These are phyloP conservation scores for Galaxea fascicularis DNA, from an alignment of 92 coral and sea anemone genomes.

Conservation along the genomic window DNA sequence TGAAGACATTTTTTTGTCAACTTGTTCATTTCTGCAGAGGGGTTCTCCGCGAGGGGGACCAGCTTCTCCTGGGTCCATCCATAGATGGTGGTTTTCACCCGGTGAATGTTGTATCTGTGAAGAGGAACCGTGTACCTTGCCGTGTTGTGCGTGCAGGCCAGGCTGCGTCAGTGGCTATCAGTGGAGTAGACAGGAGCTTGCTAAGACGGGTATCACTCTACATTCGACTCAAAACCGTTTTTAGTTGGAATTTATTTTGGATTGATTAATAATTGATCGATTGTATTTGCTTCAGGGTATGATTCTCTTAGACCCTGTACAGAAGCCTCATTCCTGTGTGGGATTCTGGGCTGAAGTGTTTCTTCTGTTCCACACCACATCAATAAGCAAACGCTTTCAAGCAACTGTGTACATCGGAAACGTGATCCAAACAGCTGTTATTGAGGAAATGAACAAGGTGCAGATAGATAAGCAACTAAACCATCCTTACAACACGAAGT, in stretches of 20 bases:
- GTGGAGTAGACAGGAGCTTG: constrained; percentile 81
- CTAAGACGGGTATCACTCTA: constrained; percentile 74
- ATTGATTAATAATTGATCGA: not conserved
- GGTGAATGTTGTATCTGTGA: constrained; percentile 83
- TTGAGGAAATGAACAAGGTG: constrained; percentile 94
- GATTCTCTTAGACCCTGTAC: constrained; percentile 82
- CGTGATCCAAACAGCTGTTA: constrained; percentile 92
- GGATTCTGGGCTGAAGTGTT: constrained; percentile 91
- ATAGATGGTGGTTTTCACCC: constrained; percentile 77
- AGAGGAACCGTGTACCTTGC: constrained; percentile 95
- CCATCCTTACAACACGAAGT: not conserved
- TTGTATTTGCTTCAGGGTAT: constrained; percentile 74
- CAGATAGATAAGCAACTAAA: too few species aligned
- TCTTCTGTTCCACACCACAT: constrained; percentile 88
- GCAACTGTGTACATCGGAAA: constrained; percentile 93
- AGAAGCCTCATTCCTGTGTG: constrained; percentile 76
- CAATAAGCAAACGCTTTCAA: constrained; percentile 86
- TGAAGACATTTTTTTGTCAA: too few species aligned
- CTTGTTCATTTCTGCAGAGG: constrained; percentile 68
- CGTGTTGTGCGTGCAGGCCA: constrained; percentile 94
- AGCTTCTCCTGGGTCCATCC: constrained; percentile 85
- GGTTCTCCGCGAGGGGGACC: constrained; percentile 92
- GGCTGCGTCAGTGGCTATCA: constrained; percentile 93
- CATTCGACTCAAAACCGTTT: too few species aligned
- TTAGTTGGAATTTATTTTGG: too few species aligned